A percentile compares a stretch with the other conserved stretches of the same genome.
Conservation (phyloP, 2,888 invertebrate genomes). For the Tenthredo distinguenda region DNA sequence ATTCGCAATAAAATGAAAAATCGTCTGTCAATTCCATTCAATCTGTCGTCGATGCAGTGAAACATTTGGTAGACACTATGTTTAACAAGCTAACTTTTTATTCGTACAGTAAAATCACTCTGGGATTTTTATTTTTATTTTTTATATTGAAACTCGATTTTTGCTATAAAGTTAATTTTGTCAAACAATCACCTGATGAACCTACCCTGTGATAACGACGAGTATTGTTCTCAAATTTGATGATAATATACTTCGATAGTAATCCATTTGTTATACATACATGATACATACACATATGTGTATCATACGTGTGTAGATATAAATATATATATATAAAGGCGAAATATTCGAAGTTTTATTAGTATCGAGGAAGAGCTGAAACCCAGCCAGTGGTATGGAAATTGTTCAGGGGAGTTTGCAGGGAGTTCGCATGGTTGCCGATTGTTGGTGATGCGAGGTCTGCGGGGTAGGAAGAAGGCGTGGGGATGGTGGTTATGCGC, state of each 20-base stretch:
- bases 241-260: neutral
- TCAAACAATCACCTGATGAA: neutral
- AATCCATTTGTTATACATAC: neutral
- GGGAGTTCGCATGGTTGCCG: conserved; percentile 25
- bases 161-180: neutral
- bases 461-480: conserved; percentile 11
- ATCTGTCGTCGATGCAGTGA: no score
- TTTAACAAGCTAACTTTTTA: no score
- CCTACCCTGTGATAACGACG: neutral
- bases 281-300: neutral
- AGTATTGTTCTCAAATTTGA: neutral
- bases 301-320: neutral
- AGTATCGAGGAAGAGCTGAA: conserved; percentile 26
- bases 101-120: no score
- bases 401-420: conserved; percentile 45
- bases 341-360: conserved; percentile 20
- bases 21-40: neutral
- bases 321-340: neutral
- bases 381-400: conserved; percentile 7
- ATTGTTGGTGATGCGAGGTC: conserved; percentile 22
- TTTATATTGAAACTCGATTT: neutral
- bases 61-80: no score
- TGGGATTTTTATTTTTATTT: neutral
- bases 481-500: conserved; percentile 39
- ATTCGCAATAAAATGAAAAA: neutral